Evolutionary conservation across 2,113 vertebrate species (phyloP), one percentile per base, ranked within the genome.

Genomic region (Caretta caretta): DNA sequence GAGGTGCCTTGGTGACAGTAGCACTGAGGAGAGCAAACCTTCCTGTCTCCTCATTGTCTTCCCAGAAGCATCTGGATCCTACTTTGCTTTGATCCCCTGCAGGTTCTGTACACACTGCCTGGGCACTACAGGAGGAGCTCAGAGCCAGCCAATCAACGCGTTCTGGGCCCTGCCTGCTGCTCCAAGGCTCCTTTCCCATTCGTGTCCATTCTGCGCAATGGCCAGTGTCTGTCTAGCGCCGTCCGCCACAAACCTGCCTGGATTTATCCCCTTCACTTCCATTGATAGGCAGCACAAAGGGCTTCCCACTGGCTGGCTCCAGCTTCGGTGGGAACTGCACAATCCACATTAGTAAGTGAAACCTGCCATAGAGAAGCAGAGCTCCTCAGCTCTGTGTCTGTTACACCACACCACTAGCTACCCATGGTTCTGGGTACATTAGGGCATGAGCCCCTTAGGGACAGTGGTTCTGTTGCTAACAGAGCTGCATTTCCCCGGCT

Each of bases 1-100:
- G 53, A 8, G 19, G 53, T 54, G 57, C 96, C 94, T 89, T 65
- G 65, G 35, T 91, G 92, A 91, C 96, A 95, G 91, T 97, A 93
- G 80, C 62, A 79, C 65, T 95, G 86, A 92, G 90, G 88, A 95
- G 92, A 76, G 94, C 86, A 97, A 95, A 94, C 75, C 80, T 53
- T 97, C 93, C 93, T 91, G 35, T 69, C 65, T 16, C 10, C 1
- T 31, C 35, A 20, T 14, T 20, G 65, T n/a, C 4, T n/a, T n/a
- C 65, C 19, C 25, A 57, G 56, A 57, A 10, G 27, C 56, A 29
- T 53, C 51, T 3, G 51, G 56, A 5, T 57, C 22, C 56, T 24
- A 97, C 97, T 54, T 96, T 90, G 89, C 97, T 97, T 96, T 96
- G 95, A 95, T 95, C 93, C 90, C 82, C 80, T 20, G 85, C 94